Percentiles rank a stretch among this genome's conserved stretches.
Conservation (phyloP, 2,797 vertebrate species). For the Synaphobranchus kaupii region DNA sequence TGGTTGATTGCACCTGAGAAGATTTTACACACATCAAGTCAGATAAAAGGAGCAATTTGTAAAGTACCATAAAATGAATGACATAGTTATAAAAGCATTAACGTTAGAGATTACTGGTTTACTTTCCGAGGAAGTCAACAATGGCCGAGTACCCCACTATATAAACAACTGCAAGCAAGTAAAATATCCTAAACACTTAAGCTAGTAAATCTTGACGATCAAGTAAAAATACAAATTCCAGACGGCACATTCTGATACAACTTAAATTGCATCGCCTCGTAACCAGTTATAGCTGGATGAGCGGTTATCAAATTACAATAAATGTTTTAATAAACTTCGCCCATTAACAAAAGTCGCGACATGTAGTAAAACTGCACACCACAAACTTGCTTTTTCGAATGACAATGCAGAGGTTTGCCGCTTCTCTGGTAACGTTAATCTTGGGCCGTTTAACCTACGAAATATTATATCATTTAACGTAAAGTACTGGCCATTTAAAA, state of each 20-base stretch:
- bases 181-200: background rate
- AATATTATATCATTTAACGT: background rate
- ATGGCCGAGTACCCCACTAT: background rate
- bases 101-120: background rate
- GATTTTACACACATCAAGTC: conserved; percentile 2
- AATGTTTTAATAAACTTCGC: background rate
- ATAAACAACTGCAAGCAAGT: background rate
- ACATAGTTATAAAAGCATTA: background rate
- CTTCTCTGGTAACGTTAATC: background rate
- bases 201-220: background rate
- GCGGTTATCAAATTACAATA: background rate
- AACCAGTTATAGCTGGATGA: background rate
- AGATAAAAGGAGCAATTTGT: background rate
- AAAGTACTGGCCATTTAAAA: background rate
- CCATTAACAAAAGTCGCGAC: background rate
- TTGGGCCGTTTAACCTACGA: background rate
- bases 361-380: background rate
- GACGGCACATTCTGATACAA: background rate
- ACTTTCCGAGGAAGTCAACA: background rate
- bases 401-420: background rate
- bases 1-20: conserved; percentile 87
- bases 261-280: background rate
- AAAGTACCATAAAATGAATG: conserved; percentile 9
- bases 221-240: background rate
- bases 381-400: background rate